Conservation (phyloP, 2,888 invertebrate genomes). For the Agonopterix arenella region DNA sequence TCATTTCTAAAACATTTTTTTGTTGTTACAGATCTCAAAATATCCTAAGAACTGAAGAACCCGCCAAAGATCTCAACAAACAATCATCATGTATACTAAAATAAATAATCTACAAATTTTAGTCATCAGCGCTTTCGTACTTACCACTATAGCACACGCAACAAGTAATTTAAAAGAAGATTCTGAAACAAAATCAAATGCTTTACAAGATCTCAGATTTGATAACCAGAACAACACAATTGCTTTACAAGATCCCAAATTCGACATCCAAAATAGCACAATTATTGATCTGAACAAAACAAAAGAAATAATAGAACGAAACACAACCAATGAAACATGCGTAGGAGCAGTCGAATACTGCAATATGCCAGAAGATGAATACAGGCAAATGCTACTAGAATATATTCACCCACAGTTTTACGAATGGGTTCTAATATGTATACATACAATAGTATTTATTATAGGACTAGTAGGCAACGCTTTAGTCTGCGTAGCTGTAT, state of each 20-base stretch:
- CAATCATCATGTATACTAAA: not conserved
- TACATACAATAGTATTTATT: constrained; percentile 86
- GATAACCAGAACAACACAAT: not conserved
- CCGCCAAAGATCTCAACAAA: not conserved
- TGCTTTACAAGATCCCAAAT: not conserved
- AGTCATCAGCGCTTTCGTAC: too few species aligned
- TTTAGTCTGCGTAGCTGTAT: constrained; percentile 92
- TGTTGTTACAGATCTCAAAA: not conserved
- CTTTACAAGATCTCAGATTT: not conserved
- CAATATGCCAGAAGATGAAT: constrained; percentile 75
- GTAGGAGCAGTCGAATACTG: constrained; percentile 61
- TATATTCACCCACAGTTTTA: constrained; percentile 83
- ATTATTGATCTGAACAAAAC: not conserved
- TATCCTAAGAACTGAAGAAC: not conserved
- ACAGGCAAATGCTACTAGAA: constrained; percentile 75
- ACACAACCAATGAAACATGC: constrained; percentile 37
- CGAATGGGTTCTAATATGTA: constrained; percentile 87
- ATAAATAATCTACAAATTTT: too few species aligned
- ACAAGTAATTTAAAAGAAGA: not conserved
- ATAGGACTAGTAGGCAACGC: constrained; percentile 91
- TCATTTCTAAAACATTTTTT: not conserved
- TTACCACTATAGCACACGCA: too few species aligned
- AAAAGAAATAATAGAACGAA: constrained; percentile 2
- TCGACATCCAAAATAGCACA: too few species aligned
- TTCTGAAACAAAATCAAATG: not conserved